phyloP scores from a whole-genome alignment of 2,888 invertebrate species.

The Mesorhabditis spiculigera region DNA sequence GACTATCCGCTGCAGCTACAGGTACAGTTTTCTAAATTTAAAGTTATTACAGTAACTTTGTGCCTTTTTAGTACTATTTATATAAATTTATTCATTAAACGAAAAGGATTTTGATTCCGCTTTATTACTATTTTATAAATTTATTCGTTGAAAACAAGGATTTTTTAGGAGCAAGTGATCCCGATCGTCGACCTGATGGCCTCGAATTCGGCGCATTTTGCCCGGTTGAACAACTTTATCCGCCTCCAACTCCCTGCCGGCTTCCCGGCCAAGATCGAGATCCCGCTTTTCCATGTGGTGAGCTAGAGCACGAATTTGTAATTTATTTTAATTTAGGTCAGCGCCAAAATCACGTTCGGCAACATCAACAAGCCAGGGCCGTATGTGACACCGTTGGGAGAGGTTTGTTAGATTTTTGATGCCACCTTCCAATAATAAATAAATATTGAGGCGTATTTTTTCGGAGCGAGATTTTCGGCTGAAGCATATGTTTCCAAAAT shows the following conservation, averaged over 20 bases:
- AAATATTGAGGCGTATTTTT: no score
- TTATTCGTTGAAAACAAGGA: not conserved
- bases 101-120: no score
- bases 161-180: slow-evolving; percentile 71
- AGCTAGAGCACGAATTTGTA: not conserved
- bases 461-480: not conserved
- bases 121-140: not conserved
- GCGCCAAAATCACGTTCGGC: slow-evolving; percentile 42
- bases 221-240: slow-evolving; percentile 93
- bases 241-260: slow-evolving; percentile 92
- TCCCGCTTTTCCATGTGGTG: slow-evolving; percentile 44
- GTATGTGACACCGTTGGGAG: slow-evolving; percentile 28
- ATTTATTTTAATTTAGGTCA: not conserved
- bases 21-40: slow-evolving; percentile 67
- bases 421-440: no score
- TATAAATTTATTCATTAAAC: no score
- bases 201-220: slow-evolving; percentile 93
- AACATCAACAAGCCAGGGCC: slow-evolving; percentile 42
- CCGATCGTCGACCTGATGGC: slow-evolving; percentile 98
- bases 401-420: slow-evolving; percentile 7
- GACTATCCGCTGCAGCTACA: slow-evolving; percentile 87
- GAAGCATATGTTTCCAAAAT: not conserved
- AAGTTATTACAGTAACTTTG: not conserved
- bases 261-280: slow-evolving; percentile 52
- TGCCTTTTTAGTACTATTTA: no score